Base-by-base conservation (phyloP, 2,888 invertebrate genomes). In the Trilocha varians region DNA sequence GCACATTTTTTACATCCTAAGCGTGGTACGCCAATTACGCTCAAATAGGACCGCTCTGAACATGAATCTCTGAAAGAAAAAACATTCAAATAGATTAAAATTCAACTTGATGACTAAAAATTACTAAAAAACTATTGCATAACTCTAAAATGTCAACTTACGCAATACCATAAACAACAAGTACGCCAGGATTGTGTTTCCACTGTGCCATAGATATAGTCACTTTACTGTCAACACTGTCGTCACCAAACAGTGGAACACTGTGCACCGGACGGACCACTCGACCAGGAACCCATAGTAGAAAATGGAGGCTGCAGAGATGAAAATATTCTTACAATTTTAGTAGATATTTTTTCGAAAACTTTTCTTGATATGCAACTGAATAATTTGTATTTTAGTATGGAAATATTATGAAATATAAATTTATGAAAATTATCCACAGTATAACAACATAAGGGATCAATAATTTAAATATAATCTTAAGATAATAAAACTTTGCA, bases 171-270 rank as follows among this genome's bases (percentile, higher is more conserved):
- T 90, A 90, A 1, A 89, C 87, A 39, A 90, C 88, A 25, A 90
- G 67, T 11, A 89, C 86, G 8, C 76, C 79, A 32, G 88, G 86
- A 55, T 89, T 88, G 53, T 87, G 87, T 45, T 87, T 88, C 90
- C 90, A 90, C 55, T 90, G 90, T 6, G 89, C 87, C 86, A 90
- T 88, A 15, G 88, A 89, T 39, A 90, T 88, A 32, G 79, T 79
- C 38, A 89, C 87, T 17, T 88, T 79, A 63, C 87, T 88, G 54
- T 90, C 89, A 11, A 89, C 88, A 38, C 79, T 80, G 56, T 89
- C 89, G 51, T 88, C 89, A 32, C 89, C 89, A 44, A 90, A 90
- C 18, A 90, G 64, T 6, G 89, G 88, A 17, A 87, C 87, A 46
- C 87, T 87, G 57, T 88, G 89, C 5, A 82, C 82, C 1, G 71